These are phyloP conservation scores for Ligdia adustata DNA, from an alignment of 2,888 invertebrate species.

Conservation along the genomic window DNA sequence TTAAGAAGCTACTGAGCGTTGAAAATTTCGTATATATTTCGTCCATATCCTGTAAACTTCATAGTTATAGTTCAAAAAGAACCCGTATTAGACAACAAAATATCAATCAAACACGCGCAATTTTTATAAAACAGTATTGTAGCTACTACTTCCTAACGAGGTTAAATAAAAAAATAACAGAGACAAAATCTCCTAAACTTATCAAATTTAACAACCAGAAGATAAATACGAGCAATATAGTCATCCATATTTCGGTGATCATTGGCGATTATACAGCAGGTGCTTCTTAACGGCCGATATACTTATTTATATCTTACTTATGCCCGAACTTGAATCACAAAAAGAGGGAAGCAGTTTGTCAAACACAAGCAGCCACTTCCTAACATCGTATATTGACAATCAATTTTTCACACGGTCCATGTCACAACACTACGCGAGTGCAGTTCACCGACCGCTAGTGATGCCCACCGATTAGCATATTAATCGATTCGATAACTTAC, in stretches of 20 bases:
- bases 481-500: slow-evolving; percentile 83
- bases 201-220: background rate
- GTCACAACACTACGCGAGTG: slow-evolving; percentile 81
- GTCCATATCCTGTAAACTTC: too few species aligned
- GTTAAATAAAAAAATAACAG: too few species aligned
- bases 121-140: too few species aligned
- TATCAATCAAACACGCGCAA: too few species aligned
- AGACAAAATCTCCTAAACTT: too few species aligned
- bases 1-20: too few species aligned
- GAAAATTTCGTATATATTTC: too few species aligned
- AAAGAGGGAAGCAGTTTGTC: slow-evolving; percentile 22
- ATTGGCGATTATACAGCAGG: slow-evolving; percentile 5
- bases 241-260: background rate
- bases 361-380: slow-evolving; percentile 13
- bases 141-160: too few species aligned
- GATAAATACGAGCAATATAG: too few species aligned
- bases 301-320: slow-evolving; percentile 16
- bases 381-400: slow-evolving; percentile 32
- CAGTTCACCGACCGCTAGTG: slow-evolving; percentile 80
- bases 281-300: slow-evolving; percentile 4
- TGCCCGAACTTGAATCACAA: slow-evolving; percentile 13
- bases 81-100: too few species aligned
- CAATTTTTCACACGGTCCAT: slow-evolving; percentile 94
- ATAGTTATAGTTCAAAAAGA: too few species aligned
- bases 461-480: slow-evolving; percentile 81